phyloP scores from a whole-genome alignment of 2,797 vertebrate species.

The Ctenochaetus hawaiiensis region DNA sequence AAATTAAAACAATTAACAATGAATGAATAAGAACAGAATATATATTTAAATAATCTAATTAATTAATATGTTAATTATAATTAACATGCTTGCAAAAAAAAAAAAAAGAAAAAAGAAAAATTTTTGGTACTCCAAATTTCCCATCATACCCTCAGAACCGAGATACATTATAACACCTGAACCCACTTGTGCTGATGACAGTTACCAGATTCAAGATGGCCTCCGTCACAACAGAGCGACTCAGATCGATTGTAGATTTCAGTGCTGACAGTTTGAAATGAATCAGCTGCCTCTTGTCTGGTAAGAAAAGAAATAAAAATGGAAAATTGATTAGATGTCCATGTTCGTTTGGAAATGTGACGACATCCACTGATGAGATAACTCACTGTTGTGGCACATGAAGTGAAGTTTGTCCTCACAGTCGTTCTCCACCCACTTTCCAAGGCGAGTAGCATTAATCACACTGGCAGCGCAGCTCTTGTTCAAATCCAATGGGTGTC shows the following conservation, averaged over 20 bases:
- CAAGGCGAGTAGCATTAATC: not conserved
- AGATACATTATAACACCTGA: too few relatives aligned
- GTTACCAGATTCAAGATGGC: conserved; percentile 20
- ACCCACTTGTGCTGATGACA: not conserved
- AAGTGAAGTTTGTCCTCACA: not conserved
- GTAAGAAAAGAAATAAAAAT: not conserved
- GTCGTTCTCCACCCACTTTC: not conserved
- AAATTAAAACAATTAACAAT: too few relatives aligned
- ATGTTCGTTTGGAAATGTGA: not conserved
- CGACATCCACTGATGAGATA: not conserved
- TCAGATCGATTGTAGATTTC: conserved; percentile 20
- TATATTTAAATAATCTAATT: too few relatives aligned
- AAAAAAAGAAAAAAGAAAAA: too few relatives aligned
- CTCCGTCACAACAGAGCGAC: conserved; percentile 6
- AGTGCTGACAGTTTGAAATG: not conserved
- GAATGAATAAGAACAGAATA: too few relatives aligned
- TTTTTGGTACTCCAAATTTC: too few relatives aligned
- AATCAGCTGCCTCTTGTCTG: not conserved
- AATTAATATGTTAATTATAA: too few relatives aligned
- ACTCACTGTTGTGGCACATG: conserved; percentile 42
- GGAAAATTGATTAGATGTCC: too few relatives aligned
- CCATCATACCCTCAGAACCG: not conserved
- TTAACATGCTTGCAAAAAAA: too few relatives aligned
- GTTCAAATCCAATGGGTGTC: accelerated
- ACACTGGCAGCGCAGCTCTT: conserved; percentile 12